These are phyloP conservation scores for Pseudococcus longispinus DNA, from an alignment of 2,888 invertebrate species.

Conservation along the genomic window DNA sequence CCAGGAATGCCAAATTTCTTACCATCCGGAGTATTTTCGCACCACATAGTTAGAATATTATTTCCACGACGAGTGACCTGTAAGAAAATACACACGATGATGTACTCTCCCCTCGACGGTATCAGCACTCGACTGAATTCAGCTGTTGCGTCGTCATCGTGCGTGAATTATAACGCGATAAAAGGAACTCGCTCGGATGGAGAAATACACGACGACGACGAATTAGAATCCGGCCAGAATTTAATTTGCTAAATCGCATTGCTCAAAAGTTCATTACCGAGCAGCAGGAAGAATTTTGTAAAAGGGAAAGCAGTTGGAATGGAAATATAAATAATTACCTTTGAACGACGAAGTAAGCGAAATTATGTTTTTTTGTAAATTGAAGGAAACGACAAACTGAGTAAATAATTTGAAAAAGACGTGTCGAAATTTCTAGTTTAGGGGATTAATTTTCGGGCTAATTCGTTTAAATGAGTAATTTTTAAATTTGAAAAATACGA, in stretches of 20 bases:
- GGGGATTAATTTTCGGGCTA: too few relatives aligned
- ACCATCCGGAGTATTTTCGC: neutral
- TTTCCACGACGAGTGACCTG: slow-evolving; percentile 12
- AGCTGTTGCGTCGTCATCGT: neutral
- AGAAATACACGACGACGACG: neutral
- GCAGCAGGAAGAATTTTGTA: neutral
- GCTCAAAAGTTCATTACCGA: neutral
- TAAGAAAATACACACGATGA: neutral
- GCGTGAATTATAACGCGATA: neutral
- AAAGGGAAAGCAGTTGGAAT: neutral
- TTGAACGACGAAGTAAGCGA: too few relatives aligned
- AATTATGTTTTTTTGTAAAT: too few relatives aligned
- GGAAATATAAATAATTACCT: too few relatives aligned
- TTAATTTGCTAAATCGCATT: neutral
- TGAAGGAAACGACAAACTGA: too few relatives aligned
- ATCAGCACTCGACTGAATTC: neutral
- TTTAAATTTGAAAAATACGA: too few relatives aligned
- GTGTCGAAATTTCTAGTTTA: too few relatives aligned
- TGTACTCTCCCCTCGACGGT: too few relatives aligned
- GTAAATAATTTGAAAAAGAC: too few relatives aligned
- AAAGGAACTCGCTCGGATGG: neutral
- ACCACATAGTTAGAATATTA: slow-evolving; percentile 13
- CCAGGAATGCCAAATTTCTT: neutral
- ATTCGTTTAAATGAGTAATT: too few relatives aligned
- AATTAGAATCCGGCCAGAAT: neutral